Percentiles rank a stretch among this genome's conserved stretches.
Evolutionary conservation across 2,888 invertebrate genomes (phyloP).

Genomic region (Ametastegia equiseti): DNA sequence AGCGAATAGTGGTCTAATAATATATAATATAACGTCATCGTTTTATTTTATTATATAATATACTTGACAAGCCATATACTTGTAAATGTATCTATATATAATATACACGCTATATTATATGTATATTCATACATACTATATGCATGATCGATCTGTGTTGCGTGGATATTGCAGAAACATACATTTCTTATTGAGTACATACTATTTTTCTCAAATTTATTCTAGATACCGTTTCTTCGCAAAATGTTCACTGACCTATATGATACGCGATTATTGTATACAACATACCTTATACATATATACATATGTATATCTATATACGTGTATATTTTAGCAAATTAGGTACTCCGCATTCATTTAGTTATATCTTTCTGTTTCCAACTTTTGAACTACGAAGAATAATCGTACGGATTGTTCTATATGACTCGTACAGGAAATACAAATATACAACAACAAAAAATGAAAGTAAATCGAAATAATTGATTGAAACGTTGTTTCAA

Average conservation of each 20-base stretch:
- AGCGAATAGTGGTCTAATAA: constrained; percentile 42
- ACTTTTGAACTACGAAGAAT: not conserved
- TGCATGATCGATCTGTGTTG: constrained; percentile 33
- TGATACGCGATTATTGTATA: constrained; percentile 12
- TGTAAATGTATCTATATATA: not conserved
- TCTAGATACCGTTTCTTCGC: constrained; percentile 29
- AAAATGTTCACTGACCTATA: constrained; percentile 26
- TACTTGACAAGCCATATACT: constrained; percentile 9
- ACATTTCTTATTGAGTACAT: not conserved
- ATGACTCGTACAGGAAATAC: not conserved
- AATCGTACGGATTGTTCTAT: constrained; percentile 3
- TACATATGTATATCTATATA: not conserved
- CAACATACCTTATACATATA: not conserved
- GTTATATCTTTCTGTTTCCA: not conserved
- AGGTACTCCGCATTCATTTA: not conserved
- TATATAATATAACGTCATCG: constrained; percentile 28
- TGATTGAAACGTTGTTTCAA: no score
- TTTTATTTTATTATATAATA: constrained; percentile 10
- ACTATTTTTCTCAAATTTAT: constrained; percentile 30
- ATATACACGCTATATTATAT: not conserved
- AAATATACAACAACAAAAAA: not conserved
- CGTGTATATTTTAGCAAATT: not conserved
- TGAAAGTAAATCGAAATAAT: not conserved
- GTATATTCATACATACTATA: constrained; percentile 4
- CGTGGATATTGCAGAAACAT: constrained; percentile 20